phyloP scores from a whole-genome alignment of 2,797 vertebrate species.

The Ceyx erithaca region DNA sequence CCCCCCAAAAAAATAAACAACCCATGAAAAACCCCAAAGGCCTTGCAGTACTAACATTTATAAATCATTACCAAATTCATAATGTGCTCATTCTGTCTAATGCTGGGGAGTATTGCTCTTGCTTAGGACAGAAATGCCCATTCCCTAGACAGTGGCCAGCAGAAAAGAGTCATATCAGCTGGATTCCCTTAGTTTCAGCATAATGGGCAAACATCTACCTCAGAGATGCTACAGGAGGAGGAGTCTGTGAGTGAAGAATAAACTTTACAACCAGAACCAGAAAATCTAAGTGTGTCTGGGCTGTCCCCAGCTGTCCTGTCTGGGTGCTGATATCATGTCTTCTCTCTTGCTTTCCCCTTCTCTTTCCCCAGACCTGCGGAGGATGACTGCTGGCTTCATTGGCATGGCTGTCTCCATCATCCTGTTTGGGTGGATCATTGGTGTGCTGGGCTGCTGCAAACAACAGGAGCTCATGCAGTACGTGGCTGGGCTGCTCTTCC shows the following conservation, averaged over 20 bases:
- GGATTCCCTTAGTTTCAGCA: background rate
- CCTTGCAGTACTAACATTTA: background rate
- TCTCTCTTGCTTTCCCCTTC: background rate
- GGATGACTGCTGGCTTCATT: constrained; percentile 95
- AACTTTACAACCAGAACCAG: background rate
- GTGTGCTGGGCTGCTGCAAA: constrained; percentile 93
- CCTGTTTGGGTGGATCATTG: constrained; percentile 93
- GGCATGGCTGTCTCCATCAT: constrained; percentile 97
- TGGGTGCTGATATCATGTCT: background rate
- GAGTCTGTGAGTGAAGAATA: background rate
- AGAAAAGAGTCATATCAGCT: background rate
- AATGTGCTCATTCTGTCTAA: background rate
- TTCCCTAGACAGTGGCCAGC: background rate
- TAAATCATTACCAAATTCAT: background rate
- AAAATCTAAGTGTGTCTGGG: background rate
- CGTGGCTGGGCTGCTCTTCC: constrained; percentile 94
- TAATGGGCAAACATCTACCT: background rate
- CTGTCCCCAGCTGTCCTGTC: background rate
- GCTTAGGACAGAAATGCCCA: background rate
- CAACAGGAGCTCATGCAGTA: constrained; percentile 97
- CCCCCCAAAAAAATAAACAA: no score
- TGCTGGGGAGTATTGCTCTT: background rate
- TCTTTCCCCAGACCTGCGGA: constrained; percentile 85
- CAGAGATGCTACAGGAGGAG: background rate
- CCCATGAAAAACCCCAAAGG: no score